phyloP scores from a whole-genome alignment of 2,113 vertebrate species.

The Erythrolamprus reginae region DNA sequence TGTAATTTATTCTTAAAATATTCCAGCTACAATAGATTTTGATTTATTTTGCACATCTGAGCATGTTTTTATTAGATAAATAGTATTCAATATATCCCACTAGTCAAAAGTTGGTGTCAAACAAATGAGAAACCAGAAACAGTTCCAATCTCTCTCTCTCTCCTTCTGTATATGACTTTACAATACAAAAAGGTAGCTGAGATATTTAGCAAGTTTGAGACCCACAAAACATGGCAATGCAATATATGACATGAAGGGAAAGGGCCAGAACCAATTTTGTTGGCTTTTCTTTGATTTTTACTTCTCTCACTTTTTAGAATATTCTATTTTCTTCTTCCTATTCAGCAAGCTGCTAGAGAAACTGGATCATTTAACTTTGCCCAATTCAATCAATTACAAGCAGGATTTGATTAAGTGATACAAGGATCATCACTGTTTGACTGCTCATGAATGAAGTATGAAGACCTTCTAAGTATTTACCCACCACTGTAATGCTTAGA shows the following conservation, averaged over 20 bases:
- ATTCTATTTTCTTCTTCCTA: background rate
- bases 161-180: conserved; percentile 1
- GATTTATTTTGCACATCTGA: conserved; percentile 22
- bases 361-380: background rate
- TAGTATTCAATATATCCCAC: conserved; percentile 7
- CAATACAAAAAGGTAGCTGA: background rate
- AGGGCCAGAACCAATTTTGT: background rate
- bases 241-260: background rate
- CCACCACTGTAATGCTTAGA: background rate
- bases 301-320: background rate
- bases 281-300: background rate
- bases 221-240: background rate
- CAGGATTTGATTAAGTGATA: background rate
- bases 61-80: conserved; percentile 1
- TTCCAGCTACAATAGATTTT: conserved; percentile 12
- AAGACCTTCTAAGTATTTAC: conserved; percentile 34
- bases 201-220: conserved; percentile 22
- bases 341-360: background rate
- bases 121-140: conserved; percentile 28
- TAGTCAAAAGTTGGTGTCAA: conserved; percentile 18
- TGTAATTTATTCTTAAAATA: conserved; percentile 26
- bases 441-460: background rate
- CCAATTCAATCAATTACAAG: background rate
- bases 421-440: background rate
- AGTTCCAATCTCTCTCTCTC: background rate